Conservation (phyloP, 2,113 vertebrate genomes). For the Garra rufa region DNA sequence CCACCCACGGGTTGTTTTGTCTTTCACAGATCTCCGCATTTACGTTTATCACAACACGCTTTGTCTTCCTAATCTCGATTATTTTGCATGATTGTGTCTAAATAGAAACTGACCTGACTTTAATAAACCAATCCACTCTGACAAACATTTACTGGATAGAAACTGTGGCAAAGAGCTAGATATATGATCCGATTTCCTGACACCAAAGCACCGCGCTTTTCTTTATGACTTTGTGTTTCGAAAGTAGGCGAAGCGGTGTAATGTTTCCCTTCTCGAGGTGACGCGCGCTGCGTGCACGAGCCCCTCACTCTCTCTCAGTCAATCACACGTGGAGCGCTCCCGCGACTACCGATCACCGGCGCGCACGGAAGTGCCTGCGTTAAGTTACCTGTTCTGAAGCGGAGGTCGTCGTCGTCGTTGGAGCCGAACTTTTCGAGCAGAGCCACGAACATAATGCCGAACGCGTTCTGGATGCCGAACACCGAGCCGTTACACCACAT, state of each 20-base stretch:
- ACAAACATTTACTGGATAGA: background rate
- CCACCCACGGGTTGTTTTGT: background rate
- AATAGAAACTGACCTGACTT: background rate
- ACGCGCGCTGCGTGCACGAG: too few species aligned
- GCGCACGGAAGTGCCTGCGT: too few species aligned
- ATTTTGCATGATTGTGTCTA: background rate
- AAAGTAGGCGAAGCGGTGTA: background rate
- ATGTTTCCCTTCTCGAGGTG: background rate
- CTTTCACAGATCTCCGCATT: background rate
- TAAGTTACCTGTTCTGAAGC: constrained; percentile 85
- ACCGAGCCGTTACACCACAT: constrained; percentile 99
- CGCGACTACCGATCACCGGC: too few species aligned
- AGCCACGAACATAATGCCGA: constrained; percentile 87
- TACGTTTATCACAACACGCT: background rate
- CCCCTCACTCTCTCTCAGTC: too few species aligned
- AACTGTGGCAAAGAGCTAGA: too few species aligned
- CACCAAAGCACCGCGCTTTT: background rate
- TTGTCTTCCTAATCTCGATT: background rate
- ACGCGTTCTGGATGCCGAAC: constrained; percentile 96
- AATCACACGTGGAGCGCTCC: too few species aligned
- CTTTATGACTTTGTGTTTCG: background rate
- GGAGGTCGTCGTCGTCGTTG: constrained; percentile 76
- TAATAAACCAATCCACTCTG: background rate
- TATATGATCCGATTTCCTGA: background rate
- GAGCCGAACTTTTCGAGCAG: constrained; percentile 84